These are phyloP conservation scores for Cynopterus brachyotis DNA, from an alignment of 2,113 vertebrate genomes.

Conservation along the genomic window DNA sequence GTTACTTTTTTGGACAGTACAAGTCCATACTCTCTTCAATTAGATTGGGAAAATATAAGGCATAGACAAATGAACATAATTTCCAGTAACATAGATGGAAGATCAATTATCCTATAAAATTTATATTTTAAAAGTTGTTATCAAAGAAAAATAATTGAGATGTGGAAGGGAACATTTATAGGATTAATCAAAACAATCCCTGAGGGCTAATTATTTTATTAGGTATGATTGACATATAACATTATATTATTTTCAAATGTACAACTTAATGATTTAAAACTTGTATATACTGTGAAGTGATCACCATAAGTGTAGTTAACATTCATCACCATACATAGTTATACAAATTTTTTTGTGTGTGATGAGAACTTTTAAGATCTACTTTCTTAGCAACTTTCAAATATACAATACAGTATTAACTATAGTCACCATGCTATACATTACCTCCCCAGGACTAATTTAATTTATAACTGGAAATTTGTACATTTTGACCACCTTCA, in stretches of 20 bases:
- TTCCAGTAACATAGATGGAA: neutral
- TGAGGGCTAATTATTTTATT: neutral
- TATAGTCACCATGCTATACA: neutral
- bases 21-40: neutral
- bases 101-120: neutral
- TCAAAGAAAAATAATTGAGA: neutral
- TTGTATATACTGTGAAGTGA: neutral
- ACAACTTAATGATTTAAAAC: neutral
- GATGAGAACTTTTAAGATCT: neutral
- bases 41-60: neutral
- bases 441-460: too few relatives aligned
- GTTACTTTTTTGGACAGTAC: neutral
- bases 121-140: neutral
- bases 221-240: neutral
- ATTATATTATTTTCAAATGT: neutral
- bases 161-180: neutral
- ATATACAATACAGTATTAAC: too few relatives aligned
- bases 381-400: neutral
- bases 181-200: neutral
- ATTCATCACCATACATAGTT: neutral
- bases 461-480: too few relatives aligned
- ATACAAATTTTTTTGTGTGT: neutral
- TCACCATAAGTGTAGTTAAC: neutral
- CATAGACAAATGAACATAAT: neutral
- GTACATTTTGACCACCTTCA: too few relatives aligned